These are phyloP conservation scores for Pseudococcus viburni DNA, from an alignment of 2,888 invertebrate genomes.

Conservation along the genomic window DNA sequence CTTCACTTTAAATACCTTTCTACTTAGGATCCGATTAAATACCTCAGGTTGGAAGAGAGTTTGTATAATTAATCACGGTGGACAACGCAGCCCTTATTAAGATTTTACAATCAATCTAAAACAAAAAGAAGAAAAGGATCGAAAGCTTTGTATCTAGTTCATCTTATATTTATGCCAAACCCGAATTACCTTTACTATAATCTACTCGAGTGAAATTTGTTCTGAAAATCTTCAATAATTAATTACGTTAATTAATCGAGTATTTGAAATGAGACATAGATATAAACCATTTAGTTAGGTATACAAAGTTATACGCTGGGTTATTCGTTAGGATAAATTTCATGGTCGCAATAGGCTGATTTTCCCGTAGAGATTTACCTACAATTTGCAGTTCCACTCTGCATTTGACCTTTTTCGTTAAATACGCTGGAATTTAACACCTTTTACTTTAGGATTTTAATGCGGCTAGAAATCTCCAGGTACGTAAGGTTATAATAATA, in stretches of 20 bases:
- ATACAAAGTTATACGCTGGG: not conserved
- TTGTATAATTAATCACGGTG: conserved; percentile 7
- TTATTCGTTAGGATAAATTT: conserved; percentile 21
- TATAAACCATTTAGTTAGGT: conserved; percentile 2
- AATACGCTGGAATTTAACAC: conserved; percentile 9
- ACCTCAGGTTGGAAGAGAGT: not conserved
- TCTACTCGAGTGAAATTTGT: conserved; percentile 25
- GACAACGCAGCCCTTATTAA: conserved; percentile 4
- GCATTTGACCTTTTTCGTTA: not conserved
- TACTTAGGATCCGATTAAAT: not conserved
- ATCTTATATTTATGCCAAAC: conserved; percentile 32
- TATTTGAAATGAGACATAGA: conserved; percentile 20
- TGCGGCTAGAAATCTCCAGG: not conserved
- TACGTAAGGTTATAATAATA: not conserved
- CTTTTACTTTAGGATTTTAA: conserved; percentile 5
- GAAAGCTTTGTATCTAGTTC: conserved; percentile 11
- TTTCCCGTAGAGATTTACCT: not conserved
- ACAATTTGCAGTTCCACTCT: not conserved
- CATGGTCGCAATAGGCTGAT: conserved; percentile 10
- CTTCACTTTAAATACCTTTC: not conserved
- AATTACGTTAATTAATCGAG: conserved; percentile 42
- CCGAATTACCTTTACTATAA: not conserved
- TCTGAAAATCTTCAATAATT: conserved; percentile 36
- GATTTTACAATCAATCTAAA: conserved; percentile 50
- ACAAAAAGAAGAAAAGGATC: not conserved